Evolutionary conservation across 1,140 invertebrate genomes (phyloP).

Genomic region (Chironomus striatipennis): DNA sequence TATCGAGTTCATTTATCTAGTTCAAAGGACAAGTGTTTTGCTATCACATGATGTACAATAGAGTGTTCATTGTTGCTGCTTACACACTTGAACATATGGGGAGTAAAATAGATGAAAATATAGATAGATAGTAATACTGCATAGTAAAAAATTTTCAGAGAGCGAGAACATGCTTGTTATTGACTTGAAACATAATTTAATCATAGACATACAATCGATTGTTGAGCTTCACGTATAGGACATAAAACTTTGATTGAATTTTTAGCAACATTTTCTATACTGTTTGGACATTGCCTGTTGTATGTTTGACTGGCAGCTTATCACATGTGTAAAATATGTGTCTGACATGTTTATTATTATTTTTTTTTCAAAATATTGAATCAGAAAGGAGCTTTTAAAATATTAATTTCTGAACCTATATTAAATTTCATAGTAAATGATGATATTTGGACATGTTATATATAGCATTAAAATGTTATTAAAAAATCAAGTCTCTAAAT

Average conservation of each 20-base stretch:
- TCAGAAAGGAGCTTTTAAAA: too few relatives aligned
- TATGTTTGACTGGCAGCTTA: background rate
- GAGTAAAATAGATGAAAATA: background rate
- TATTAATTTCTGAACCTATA: too few relatives aligned
- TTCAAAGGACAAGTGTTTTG: background rate
- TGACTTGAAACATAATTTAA: conserved; percentile 9
- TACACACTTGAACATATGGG: background rate
- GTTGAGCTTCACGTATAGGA: background rate
- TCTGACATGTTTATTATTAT: too few relatives aligned
- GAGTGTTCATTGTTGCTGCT: background rate
- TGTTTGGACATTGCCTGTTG: background rate
- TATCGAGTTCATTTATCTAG: background rate
- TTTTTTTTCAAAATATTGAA: too few relatives aligned
- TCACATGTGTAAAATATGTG: background rate
- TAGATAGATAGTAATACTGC: too few relatives aligned
- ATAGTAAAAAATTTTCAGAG: too few relatives aligned
- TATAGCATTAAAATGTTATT: too few relatives aligned
- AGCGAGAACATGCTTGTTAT: background rate
- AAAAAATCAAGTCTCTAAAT: too few relatives aligned
- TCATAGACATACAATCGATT: conserved; percentile 8
- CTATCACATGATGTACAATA: background rate
- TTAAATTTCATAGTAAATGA: too few relatives aligned
- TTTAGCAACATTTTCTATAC: background rate
- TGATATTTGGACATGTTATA: too few relatives aligned
- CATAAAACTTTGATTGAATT: conserved; percentile 10